Base-by-base conservation (phyloP, 2,113 vertebrate genomes). In the Urocolius indicus region DNA sequence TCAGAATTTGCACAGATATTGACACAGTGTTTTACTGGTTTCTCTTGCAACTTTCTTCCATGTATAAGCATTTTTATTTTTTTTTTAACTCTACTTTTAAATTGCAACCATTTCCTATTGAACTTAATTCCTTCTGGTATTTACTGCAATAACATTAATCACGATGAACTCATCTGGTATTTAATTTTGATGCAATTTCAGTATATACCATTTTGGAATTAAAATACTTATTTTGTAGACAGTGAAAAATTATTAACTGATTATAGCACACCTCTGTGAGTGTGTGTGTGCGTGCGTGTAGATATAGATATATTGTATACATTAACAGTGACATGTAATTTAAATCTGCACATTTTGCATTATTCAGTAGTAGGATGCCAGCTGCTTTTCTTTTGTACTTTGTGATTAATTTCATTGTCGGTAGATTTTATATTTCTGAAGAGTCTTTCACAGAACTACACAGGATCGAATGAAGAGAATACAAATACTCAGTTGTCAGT, bases 351-450 rank as follows among this genome's bases (percentile, higher is more conserved):
- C 90, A 88, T 94, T 97, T 97, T 94, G 85, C 92, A 97, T 97
- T 97, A 96, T 97, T 97, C 96, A 97, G 88, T 84, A 94, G 96
- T 94, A 94, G 90, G 92, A 90, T 97, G 71, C 89, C 95, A 97
- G 94, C 95, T 98, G 96, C 91, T 97, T 98, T 98, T 96, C 95
- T 96, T 97, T 97, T 97, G 93, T 97, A 96, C 83, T 94, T 96
- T 96, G 84, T 97, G 96, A 98, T 98, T 98, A 96, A 98, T 97
- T 97, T 98, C 96, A 96, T 97, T 97, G 96, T 97, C 94, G 67
- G 82, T 92, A 97, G 93, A 97, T 97, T 98, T 98, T 97, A 95
- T 96, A 94, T 97, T 98, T 97, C 95, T 95, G 83, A 94, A 96
- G 96, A 94, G 89, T 89, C 92, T 97, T 97, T 96, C 91, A 94